Evolutionary conservation across 2,888 invertebrate species (phyloP).

Genomic region (Drymonia ruficornis): DNA sequence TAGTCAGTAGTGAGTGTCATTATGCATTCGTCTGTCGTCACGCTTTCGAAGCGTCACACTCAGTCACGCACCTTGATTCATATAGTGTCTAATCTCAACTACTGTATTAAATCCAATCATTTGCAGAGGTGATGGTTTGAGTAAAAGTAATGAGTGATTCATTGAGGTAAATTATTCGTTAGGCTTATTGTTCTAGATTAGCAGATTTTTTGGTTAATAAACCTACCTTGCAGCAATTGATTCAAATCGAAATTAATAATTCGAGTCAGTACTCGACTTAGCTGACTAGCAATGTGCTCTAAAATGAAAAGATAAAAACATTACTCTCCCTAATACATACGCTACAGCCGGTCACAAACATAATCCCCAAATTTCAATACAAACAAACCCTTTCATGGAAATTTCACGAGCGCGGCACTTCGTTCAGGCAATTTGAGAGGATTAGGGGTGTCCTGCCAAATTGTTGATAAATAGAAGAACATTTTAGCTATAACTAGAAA

Average conservation of each 20-base stretch:
- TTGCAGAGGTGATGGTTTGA: constrained; percentile 16
- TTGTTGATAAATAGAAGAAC: background rate
- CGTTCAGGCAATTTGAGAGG: constrained; percentile 66
- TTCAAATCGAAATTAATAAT: too few relatives aligned
- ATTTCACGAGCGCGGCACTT: constrained; percentile 41
- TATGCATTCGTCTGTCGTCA: too few relatives aligned
- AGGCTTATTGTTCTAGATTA: too few relatives aligned
- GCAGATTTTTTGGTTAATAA: too few relatives aligned
- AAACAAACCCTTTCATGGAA: constrained; percentile 56
- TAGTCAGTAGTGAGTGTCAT: too few relatives aligned
- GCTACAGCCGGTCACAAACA: constrained; percentile 7
- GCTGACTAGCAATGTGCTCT: background rate
- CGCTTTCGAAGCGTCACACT: constrained; percentile 51
- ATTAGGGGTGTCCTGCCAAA: constrained; percentile 25
- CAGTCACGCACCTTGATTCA: constrained; percentile 55
- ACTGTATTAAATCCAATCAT: constrained; percentile 29
- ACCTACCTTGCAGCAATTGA: too few relatives aligned
- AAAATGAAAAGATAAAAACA: background rate
- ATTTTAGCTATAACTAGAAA: background rate
- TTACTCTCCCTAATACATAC: background rate
- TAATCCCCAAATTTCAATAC: constrained; percentile 15
- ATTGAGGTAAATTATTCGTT: too few relatives aligned
- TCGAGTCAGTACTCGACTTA: background rate
- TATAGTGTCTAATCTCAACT: constrained; percentile 23
- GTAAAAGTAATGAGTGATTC: background rate